A percentile compares a stretch with the other conserved stretches of the same genome.
phyloP scores from a whole-genome alignment of 1,140 invertebrate species.

The Bursaphelenchus mucronatus region DNA sequence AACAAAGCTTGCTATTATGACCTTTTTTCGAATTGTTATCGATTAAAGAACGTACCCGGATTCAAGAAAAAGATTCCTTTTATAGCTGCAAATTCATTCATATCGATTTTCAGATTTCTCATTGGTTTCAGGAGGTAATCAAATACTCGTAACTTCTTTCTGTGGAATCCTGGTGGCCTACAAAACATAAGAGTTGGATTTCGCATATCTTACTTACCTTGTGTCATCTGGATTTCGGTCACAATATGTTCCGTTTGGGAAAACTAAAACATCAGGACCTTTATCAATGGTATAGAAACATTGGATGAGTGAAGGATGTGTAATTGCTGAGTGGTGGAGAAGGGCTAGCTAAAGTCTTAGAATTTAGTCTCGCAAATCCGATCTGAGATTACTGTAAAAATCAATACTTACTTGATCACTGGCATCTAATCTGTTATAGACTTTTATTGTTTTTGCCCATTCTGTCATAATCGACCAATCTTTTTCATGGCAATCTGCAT shows the following conservation, averaged over 20 bases:
- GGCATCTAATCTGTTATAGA: conserved; percentile 45
- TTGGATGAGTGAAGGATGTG: conserved; percentile 59
- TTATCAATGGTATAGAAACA: conserved; percentile 57
- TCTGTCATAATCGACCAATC: conserved; percentile 60
- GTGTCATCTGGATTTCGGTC: conserved; percentile 53
- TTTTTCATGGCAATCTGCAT: conserved; percentile 57
- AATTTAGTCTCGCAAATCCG: conserved; percentile 15
- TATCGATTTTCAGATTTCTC: conserved; percentile 53
- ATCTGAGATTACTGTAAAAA: neutral
- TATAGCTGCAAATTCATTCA: conserved; percentile 57
- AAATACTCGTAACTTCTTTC: conserved; percentile 60
- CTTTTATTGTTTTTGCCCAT: conserved; percentile 58
- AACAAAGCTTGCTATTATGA: neutral
- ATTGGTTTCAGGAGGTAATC: conserved; percentile 59
- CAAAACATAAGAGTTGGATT: conserved; percentile 19
- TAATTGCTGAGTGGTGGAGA: conserved; percentile 59
- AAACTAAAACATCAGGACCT: conserved; percentile 56
- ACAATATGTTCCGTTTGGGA: conserved; percentile 59
- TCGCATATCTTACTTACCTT: conserved; percentile 35
- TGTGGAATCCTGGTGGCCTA: conserved; percentile 58
- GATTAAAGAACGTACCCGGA: conserved; percentile 43
- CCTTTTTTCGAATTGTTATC: neutral
- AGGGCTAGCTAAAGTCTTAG: conserved; percentile 48
- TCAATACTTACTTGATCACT: conserved; percentile 48
- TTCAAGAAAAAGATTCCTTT: conserved; percentile 61